Percentiles rank a stretch among this genome's conserved stretches.
Conservation (phyloP, 2,888 invertebrate genomes). For the Dasysyrphus tricinctus region DNA sequence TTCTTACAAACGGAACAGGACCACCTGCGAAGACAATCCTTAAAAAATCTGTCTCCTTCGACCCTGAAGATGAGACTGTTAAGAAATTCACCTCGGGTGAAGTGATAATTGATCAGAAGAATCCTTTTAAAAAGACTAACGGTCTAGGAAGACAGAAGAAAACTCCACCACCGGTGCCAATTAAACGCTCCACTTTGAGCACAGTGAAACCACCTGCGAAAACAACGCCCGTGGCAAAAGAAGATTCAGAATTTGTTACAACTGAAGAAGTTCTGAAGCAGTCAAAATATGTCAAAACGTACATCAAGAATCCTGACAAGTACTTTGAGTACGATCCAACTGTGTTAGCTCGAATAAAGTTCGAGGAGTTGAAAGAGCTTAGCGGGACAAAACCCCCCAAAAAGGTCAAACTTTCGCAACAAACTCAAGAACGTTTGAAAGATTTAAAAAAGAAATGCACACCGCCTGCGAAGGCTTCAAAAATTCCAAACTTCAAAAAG, state of each 20-base stretch:
- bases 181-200: constrained; percentile 80
- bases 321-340: constrained; percentile 83
- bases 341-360: constrained; percentile 81
- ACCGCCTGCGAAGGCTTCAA: constrained; percentile 75
- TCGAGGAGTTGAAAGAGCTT: constrained; percentile 80
- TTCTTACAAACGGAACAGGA: constrained; percentile 48
- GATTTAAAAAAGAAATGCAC: constrained; percentile 77
- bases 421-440: constrained; percentile 78
- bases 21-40: constrained; percentile 71
- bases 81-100: constrained; percentile 82
- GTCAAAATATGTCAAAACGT: constrained; percentile 83
- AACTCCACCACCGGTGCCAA: constrained; percentile 80
- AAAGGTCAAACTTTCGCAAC: constrained; percentile 74
- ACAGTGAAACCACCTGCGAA: constrained; percentile 74
- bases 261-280: constrained; percentile 83
- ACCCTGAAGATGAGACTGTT: constrained; percentile 81
- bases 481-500: constrained; percentile 80
- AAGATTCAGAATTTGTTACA: constrained; percentile 80
- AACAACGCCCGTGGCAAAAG: constrained; percentile 77
- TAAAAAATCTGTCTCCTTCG: constrained; percentile 82
- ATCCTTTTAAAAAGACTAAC: constrained; percentile 81
- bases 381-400: constrained; percentile 78
- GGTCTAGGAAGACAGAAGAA: constrained; percentile 76
- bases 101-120: constrained; percentile 82
- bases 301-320: constrained; percentile 83